These are phyloP conservation scores for Apodemus agrarius DNA, from an alignment of 2,797 vertebrate genomes.

Conservation along the genomic window DNA sequence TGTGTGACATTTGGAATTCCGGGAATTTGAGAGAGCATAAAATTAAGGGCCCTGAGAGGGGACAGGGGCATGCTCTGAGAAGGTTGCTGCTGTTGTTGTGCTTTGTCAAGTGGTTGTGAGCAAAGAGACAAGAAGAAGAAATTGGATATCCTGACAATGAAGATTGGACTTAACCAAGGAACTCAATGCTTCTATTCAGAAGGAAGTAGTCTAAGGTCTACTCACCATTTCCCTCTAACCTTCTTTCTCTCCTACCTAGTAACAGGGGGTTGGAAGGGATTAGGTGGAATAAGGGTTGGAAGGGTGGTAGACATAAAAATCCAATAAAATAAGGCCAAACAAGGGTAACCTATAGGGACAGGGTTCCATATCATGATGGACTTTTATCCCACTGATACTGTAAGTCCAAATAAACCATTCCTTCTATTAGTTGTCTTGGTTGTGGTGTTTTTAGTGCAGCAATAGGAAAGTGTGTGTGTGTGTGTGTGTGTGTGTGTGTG, in stretches of 20 bases:
- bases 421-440: neutral
- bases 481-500: too few species aligned
- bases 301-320: neutral
- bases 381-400: neutral
- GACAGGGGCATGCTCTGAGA: neutral
- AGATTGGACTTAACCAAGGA: neutral
- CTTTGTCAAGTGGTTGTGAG: neutral
- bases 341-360: neutral
- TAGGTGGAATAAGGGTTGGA: neutral
- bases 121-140: neutral
- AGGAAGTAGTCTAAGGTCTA: neutral
- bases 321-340: neutral
- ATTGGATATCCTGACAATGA: neutral
- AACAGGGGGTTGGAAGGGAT: neutral
- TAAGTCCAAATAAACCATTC: neutral
- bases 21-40: neutral
- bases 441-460: neutral
- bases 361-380: neutral
- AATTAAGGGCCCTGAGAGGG: neutral
- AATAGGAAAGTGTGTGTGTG: too few species aligned
- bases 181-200: neutral
- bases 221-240: neutral
- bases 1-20: neutral
- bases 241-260: neutral
- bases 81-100: neutral